Conservation (phyloP, 2,113 vertebrate genomes). For the Aramus guarauna region DNA sequence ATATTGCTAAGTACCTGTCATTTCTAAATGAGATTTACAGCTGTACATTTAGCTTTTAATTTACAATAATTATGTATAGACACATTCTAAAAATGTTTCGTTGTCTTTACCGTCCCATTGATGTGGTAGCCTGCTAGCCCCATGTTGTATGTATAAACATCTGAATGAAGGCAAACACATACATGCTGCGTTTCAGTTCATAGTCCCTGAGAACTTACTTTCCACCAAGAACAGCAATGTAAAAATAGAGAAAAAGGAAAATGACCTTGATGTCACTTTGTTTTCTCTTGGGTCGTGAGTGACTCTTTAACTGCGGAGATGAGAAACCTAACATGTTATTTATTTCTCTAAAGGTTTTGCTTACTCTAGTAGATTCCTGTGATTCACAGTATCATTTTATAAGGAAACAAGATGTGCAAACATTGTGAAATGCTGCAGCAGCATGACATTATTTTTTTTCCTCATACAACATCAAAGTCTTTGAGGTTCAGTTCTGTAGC, state of each 20-base stretch:
- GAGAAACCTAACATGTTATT: neutral
- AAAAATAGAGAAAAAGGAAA: neutral
- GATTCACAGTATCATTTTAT: neutral
- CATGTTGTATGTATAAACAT: neutral
- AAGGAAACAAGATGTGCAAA: constrained; percentile 5
- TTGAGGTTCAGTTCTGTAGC: constrained; percentile 54
- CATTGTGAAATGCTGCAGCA: neutral
- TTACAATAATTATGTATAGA: constrained; percentile 17
- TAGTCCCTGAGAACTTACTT: neutral
- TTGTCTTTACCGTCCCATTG: neutral
- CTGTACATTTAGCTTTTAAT: constrained; percentile 27
- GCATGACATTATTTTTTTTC: neutral
- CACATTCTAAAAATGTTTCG: neutral
- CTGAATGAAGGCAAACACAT: neutral
- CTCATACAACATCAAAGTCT: neutral
- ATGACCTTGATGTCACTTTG: neutral
- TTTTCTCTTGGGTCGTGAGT: neutral
- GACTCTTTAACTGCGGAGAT: neutral
- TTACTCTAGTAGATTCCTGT: neutral
- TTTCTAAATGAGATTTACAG: constrained; percentile 62
- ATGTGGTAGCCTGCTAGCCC: neutral
- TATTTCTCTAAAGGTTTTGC: neutral
- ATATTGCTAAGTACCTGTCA: constrained; percentile 54
- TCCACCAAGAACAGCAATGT: neutral
- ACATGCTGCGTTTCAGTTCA: neutral